phyloP scores from a whole-genome alignment of 2,888 invertebrate genomes.

The Hypercompe scribonia region DNA sequence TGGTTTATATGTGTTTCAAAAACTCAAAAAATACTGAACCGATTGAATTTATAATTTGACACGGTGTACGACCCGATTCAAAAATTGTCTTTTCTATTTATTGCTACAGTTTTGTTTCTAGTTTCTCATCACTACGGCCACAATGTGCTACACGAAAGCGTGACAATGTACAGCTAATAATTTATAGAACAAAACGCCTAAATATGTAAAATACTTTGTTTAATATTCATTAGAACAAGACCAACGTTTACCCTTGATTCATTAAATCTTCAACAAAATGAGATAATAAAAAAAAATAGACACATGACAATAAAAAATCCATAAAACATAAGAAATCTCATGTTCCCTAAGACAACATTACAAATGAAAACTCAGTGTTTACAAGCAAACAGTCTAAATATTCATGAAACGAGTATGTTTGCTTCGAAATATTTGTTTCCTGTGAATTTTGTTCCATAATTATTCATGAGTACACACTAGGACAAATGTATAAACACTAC shows the following conservation, averaged over 20 bases:
- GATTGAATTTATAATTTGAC: too few species aligned
- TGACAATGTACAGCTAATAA: background rate
- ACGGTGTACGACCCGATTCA: too few species aligned
- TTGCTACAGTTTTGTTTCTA: too few species aligned
- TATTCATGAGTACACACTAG: conserved; percentile 46
- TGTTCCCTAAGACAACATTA: conserved; percentile 38
- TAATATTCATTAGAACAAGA: conserved; percentile 23
- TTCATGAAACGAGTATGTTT: conserved; percentile 44
- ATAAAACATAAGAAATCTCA: conserved; percentile 32
- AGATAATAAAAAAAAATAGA: background rate
- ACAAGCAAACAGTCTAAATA: conserved; percentile 50
- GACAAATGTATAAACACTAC: conserved; percentile 14
- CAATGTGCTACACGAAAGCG: too few species aligned
- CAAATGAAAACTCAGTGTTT: conserved; percentile 46
- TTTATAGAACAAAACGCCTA: conserved; percentile 11
- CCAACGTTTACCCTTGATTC: conserved; percentile 14
- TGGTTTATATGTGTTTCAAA: too few species aligned
- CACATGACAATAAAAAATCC: conserved; percentile 22
- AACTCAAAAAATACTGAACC: too few species aligned
- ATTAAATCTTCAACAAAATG: conserved; percentile 10
- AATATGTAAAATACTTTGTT: conserved; percentile 15
- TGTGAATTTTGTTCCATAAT: conserved; percentile 48
- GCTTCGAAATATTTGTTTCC: conserved; percentile 51
- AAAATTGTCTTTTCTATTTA: too few species aligned
- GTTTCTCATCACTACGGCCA: too few species aligned